These are phyloP conservation scores for Drosophila miranda DNA, from an alignment of 1,140 invertebrate genomes.

Conservation along the genomic window DNA sequence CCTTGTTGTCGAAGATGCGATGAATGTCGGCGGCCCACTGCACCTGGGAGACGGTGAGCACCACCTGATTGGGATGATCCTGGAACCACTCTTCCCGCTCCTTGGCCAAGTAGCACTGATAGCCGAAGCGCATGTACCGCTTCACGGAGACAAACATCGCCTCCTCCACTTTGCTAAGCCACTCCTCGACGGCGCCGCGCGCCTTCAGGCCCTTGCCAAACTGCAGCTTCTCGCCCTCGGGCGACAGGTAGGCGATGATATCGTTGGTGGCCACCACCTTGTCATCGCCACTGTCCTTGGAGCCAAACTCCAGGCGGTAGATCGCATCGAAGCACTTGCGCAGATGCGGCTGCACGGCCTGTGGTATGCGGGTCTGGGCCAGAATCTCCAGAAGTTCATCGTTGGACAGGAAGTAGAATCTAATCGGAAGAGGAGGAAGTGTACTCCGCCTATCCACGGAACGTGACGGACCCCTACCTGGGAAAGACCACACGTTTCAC, in stretches of 20 bases:
- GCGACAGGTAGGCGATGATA: constrained; percentile 93
- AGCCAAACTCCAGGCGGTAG: constrained; percentile 89
- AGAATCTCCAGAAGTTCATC: constrained; percentile 96
- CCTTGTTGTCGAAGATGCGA: constrained; percentile 85
- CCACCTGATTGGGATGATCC: constrained; percentile 84
- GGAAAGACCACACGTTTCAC: constrained; percentile 96
- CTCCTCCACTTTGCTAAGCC: constrained; percentile 93
- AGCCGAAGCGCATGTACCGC: constrained; percentile 88
- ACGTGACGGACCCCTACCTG: constrained; percentile 76
- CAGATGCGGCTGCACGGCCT: constrained; percentile 93
- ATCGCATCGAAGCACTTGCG: constrained; percentile 95
- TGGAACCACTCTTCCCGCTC: constrained; percentile 79
- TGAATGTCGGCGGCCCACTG: constrained; percentile 92
- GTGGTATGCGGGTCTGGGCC: constrained; percentile 93
- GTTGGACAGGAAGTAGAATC: constrained; percentile 96
- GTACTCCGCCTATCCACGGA: too few species aligned
- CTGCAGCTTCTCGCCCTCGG: constrained; percentile 90
- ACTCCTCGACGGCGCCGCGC: constrained; percentile 93
- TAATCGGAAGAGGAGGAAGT: too few species aligned
- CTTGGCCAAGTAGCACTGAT: constrained; percentile 76
- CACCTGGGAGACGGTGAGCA: constrained; percentile 92
- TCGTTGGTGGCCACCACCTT: constrained; percentile 87
- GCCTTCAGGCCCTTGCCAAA: constrained; percentile 92
- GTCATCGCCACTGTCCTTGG: constrained; percentile 81
- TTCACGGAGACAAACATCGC: constrained; percentile 91